phyloP scores from a whole-genome alignment of 2,797 vertebrate genomes.

The Cygnus olor region DNA sequence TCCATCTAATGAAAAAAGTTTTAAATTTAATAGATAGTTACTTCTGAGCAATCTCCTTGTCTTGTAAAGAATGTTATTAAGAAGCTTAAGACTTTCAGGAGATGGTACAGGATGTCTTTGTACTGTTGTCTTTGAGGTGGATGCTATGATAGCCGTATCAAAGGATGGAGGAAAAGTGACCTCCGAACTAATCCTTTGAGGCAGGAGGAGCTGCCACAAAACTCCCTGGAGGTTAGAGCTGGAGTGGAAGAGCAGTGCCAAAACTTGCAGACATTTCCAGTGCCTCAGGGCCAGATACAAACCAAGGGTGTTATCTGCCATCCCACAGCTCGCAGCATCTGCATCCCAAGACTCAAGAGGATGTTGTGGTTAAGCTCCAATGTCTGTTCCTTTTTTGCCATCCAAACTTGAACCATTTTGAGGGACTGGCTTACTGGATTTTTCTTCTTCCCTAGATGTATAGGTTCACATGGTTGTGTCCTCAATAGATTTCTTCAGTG shows the following conservation, averaged over 20 bases:
- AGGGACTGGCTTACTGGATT: not conserved
- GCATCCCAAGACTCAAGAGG: not conserved
- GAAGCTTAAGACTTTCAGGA: not conserved
- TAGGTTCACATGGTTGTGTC: not conserved
- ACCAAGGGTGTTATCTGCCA: not conserved
- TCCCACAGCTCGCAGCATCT: too few species aligned
- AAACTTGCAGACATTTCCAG: not conserved
- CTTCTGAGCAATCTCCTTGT: too few species aligned
- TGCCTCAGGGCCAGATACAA: not conserved
- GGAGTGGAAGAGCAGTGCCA: not conserved
- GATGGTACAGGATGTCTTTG: not conserved
- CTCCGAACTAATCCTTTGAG: not conserved
- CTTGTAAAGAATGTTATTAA: not conserved
- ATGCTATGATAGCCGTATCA: not conserved
- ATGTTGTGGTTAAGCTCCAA: not conserved
- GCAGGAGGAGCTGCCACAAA: not conserved
- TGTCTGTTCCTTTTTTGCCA: not conserved
- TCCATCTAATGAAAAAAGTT: too few species aligned
- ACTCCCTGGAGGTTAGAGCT: not conserved
- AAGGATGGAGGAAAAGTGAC: not conserved
- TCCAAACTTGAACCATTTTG: not conserved
- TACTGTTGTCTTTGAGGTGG: not conserved
- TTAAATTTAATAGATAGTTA: too few species aligned
- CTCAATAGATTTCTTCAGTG: not conserved
- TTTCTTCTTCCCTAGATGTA: too few species aligned